Evolutionary conservation across 1,140 invertebrate genomes (phyloP), one percentile per base, ranked within the genome.

Genomic region (Temnothorax nylanderi): DNA sequence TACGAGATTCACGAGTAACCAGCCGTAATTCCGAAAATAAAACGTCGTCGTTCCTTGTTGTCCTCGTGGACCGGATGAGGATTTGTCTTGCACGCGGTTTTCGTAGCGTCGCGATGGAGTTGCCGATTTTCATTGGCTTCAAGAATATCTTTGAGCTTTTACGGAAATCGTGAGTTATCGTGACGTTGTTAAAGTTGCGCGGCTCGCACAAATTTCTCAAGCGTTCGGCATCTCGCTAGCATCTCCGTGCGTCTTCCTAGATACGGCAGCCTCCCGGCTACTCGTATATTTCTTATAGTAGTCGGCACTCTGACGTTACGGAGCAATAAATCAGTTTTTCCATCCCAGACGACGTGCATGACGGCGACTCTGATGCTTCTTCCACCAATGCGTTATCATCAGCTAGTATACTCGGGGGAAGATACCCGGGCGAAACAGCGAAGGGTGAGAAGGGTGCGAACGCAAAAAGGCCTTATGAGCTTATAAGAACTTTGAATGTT

Each of bases 311-410:
- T 64, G 74, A 80, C 75, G 82, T 74, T 78, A 60, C 88, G 85
- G 71, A 80, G 88, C 89, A 90, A 90, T 90, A 90, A 90, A 90
- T 90, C 89, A 90, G 89, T 90, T 90, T 90, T 90, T 87, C 89
- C 89, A 90, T 86, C 81, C 85, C 88, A 87, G 85, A 89, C 88
- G 88, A 87, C 89, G 88, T 89, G 78, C 72, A 86, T 72, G 62
- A 58, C 64, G 54, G 71, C 49, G 49, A 64, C 56, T 78, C 72
- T 89, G 88, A 90, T 86, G 89, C 77, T 89, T 89, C 88, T 78
- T 87, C 65, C 85, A 62, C 75, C 72, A 74, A 77, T 74, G 85
- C 88, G 88, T 90, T 90, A 90, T 90, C 80, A 84, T 84, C 89
- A 90, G 37, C 32, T 44, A 47, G 41, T 56, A 34, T 65, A 71